These are phyloP conservation scores for Liparis tanakae DNA, from an alignment of 2,797 vertebrate species.

Conservation along the genomic window DNA sequence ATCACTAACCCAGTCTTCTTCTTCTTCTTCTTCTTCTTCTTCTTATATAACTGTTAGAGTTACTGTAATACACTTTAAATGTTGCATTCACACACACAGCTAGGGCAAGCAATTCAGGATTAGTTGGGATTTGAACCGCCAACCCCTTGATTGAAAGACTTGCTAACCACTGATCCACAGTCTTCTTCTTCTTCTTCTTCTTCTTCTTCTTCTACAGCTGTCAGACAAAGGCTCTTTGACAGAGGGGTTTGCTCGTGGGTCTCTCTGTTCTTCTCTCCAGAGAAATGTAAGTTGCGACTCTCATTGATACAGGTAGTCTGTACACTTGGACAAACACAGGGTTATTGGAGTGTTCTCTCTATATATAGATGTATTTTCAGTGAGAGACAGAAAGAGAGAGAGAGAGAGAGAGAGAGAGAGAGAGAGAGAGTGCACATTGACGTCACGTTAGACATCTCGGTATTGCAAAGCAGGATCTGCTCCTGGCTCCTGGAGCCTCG, in stretches of 20 bases:
- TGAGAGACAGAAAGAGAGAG: conserved; percentile 17
- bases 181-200: background rate
- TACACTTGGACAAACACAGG: conserved; percentile 12
- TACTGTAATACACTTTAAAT: no score
- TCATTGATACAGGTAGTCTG: background rate
- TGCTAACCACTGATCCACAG: no score
- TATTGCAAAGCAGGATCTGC: conserved; percentile 57
- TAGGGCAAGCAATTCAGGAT: no score
- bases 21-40: no score
- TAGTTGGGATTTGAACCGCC: no score
- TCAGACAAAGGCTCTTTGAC: conserved; percentile 95
- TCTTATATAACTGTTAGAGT: no score
- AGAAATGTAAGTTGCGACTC: conserved; percentile 85
- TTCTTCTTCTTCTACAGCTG: conserved; percentile 81
- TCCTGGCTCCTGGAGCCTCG: conserved; percentile 64
- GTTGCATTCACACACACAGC: no score
- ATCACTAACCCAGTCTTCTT: background rate
- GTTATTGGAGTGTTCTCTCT: conserved; percentile 35
- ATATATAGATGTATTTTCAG: no score
- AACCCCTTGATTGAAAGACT: no score
- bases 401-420: conserved; percentile 17
- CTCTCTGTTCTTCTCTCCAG: conserved; percentile 98
- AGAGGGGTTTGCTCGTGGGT: conserved; percentile 95
- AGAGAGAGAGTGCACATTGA: conserved; percentile 39
- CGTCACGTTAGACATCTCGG: conserved; percentile 55